These are phyloP conservation scores for Eupithecia centaureata DNA, from an alignment of 2,888 invertebrate species.

Conservation along the genomic window DNA sequence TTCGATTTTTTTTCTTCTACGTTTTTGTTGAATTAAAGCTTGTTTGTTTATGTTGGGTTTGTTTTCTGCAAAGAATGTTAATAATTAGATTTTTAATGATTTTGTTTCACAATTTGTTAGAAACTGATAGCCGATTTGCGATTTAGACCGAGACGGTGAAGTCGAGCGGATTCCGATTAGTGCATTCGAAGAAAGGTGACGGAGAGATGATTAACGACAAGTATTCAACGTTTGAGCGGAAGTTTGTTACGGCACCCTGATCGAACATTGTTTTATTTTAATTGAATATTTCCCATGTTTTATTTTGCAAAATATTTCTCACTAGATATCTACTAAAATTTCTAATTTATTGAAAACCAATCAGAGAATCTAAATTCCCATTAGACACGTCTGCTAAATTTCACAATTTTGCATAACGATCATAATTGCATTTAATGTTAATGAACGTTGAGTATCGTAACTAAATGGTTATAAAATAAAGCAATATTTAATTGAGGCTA, in stretches of 20 bases:
- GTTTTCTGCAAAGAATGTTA: constrained; percentile 55
- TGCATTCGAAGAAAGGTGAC: constrained; percentile 51
- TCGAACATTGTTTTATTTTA: background rate
- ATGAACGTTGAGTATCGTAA: constrained; percentile 8
- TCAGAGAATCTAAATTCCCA: background rate
- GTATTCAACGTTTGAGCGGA: constrained; percentile 41
- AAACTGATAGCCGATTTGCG: constrained; percentile 24
- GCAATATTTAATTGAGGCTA: constrained; percentile 38
- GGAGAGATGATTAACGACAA: constrained; percentile 45
- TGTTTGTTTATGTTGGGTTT: constrained; percentile 56
- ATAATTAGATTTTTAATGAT: constrained; percentile 39
- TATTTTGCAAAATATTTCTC: background rate
- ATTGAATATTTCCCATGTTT: background rate
- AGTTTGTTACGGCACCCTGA: constrained; percentile 33
- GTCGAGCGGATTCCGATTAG: constrained; percentile 43
- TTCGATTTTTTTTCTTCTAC: constrained; percentile 37
- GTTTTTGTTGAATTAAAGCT: constrained; percentile 55
- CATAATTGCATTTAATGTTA: constrained; percentile 1
- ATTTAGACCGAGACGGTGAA: constrained; percentile 53
- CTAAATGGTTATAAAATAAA: constrained; percentile 15
- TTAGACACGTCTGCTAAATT: constrained; percentile 1
- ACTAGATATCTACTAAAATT: background rate
- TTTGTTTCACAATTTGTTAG: constrained; percentile 14
- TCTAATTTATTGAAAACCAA: background rate
- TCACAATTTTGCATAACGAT: background rate